phyloP scores from a whole-genome alignment of 2,113 vertebrate genomes.

The Athene cunicularia region DNA sequence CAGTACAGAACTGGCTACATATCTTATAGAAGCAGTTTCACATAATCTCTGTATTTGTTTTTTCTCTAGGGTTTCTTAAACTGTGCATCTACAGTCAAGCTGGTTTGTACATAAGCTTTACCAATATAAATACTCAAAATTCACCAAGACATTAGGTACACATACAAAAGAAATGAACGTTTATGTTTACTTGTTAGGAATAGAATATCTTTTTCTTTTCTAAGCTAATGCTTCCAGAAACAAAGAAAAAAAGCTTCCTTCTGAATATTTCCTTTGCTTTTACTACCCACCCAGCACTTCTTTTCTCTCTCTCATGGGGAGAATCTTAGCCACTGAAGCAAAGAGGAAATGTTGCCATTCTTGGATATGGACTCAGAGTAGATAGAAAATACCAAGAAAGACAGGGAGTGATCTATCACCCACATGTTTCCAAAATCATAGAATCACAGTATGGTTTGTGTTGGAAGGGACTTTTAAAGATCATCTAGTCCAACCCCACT shows the following conservation, averaged over 20 bases:
- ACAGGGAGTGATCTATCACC: background rate
- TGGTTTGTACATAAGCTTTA: background rate
- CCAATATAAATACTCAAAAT: background rate
- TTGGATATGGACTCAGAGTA: background rate
- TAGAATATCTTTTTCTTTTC: background rate
- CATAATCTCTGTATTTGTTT: background rate
- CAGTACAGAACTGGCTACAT: background rate
- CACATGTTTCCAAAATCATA: background rate
- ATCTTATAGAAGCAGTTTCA: background rate
- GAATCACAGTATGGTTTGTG: background rate
- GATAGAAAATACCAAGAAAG: background rate
- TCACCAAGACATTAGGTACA: background rate
- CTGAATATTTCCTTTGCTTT: background rate
- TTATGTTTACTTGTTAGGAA: background rate
- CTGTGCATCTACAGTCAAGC: background rate
- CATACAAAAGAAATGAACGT: background rate
- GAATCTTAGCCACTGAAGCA: background rate
- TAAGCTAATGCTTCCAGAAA: background rate
- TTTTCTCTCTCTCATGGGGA: background rate
- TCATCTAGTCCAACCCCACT: background rate
- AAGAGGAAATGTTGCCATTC: background rate
- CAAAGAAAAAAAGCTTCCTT: background rate
- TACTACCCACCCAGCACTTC: background rate
- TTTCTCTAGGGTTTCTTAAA: background rate
- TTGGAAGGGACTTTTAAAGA: background rate